These are phyloP conservation scores for Tetragnatha montana DNA, from an alignment of 2,888 invertebrate genomes.

Conservation along the genomic window DNA sequence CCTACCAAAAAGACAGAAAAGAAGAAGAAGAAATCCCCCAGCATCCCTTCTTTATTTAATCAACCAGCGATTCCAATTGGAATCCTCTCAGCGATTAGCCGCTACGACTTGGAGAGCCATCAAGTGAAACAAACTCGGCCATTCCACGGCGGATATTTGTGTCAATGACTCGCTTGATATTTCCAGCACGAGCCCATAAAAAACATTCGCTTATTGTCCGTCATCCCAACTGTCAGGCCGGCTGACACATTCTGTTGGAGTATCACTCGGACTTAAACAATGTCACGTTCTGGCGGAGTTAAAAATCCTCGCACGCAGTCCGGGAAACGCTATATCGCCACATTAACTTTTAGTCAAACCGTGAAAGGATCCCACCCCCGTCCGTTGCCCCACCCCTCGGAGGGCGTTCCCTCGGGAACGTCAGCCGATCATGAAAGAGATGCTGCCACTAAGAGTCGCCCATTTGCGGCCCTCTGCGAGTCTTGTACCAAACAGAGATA, in stretches of 20 bases:
- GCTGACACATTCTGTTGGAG: conserved; percentile 30
- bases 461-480: conserved; percentile 51
- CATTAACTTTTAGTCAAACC: conserved; percentile 68
- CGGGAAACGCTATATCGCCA: conserved; percentile 60
- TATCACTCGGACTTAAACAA: conserved; percentile 60
- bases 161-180: background rate
- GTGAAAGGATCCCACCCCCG: conserved; percentile 62
- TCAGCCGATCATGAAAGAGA: conserved; percentile 68
- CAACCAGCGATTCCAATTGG: too few species aligned
- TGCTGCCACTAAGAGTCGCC: conserved; percentile 48
- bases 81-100: too few species aligned
- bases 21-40: too few species aligned
- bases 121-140: conserved; percentile 3
- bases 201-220: conserved; percentile 34
- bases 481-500: background rate
- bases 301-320: conserved; percentile 46
- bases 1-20: too few species aligned
- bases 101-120: too few species aligned
- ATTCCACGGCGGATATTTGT: conserved; percentile 12
- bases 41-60: too few species aligned
- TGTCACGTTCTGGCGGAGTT: conserved; percentile 48
- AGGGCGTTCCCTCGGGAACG: conserved; percentile 64
- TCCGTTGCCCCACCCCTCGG: conserved; percentile 53
- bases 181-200: background rate
- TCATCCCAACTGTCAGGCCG: conserved; percentile 41